Evolutionary conservation across 2,888 invertebrate genomes (phyloP), one percentile per base, ranked within the genome.

Genomic region (Agrenia bidenticulata): DNA sequence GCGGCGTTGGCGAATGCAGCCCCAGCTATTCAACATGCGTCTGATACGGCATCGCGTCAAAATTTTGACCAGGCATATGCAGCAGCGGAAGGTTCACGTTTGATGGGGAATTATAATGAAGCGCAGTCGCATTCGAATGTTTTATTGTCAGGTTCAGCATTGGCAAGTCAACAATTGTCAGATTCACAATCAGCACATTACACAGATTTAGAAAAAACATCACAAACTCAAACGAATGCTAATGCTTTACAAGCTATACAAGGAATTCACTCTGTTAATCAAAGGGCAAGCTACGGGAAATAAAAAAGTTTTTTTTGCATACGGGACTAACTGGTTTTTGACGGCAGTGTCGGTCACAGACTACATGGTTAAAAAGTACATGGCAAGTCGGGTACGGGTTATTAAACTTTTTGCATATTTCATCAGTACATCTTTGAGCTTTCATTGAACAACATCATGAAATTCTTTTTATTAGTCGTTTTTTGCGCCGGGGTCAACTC

Each of bases 31-130:
- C 53, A 55, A 5, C 61, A 58, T 1, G 74, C 74, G 9, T 70
- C 69, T 0, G 61, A 73, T 41, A 51, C 37, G 17, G 74, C 74
- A 7, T 66, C 71, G 1, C 64, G 68, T 42, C 64, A 63, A 45
- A 74, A 74, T 60, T 74, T 73, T 59, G 71, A 73, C 32, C 69
- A 70, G 24, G 74, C 56, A 4, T 57, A 57, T n/a, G 56, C 56
- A 15, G n/a, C 27, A 2, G 56, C 56, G 9, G 56, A 57, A 17
- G 54, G 54, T 26, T 24, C 24, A 13, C 54, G 54, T 54, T 26
- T 54, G 11, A 5, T n/a, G 24, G 54, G 54, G 2, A 11, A 55
- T 15, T 63, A 66, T 11, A 64, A 64, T 1, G 67, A 70, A 26
- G 68, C 66, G 5, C 69, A 67, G 11, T 69, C 70, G 24, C 39